Evolutionary conservation across 53 echinoderm and acorn worm genomes (phyloP), one percentile per base, ranked within the genome.

Genomic region (Hippasteria phrygiana): DNA sequence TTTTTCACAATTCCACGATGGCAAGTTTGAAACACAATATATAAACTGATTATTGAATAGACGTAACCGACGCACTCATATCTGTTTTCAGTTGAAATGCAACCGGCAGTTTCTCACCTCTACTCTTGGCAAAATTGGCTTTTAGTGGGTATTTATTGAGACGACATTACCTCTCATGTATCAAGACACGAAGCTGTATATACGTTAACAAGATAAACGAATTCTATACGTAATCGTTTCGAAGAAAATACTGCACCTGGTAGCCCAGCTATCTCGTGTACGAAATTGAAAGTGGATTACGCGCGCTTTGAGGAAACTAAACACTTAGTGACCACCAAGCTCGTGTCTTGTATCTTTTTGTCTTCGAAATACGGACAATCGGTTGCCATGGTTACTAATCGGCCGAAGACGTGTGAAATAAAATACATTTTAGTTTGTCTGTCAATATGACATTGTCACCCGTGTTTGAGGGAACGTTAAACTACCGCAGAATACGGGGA

Each of bases 371-470:
- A 7, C 24, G 41, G 59, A 62, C 10, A 29, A 28, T 26, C 35
- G 12, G 78, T 78, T 78, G 56, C 59, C 78, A 11, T 78, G 36
- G 78, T 27, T 39, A 62, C 78, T 78, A 78, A 78, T 59, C 36
- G 78, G 16, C 37, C 24, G 20, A 59, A 38, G 55, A 72, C 24
- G 43, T 59, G 17, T 59, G 7, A 33, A 20, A 14, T 31, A 67
- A 64, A 22, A 22, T 4, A 20, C 4, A 22, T 10, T 56, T 4
- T 56, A 8, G 27, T 38, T 20, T n/a, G 64, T 22, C 13, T 45
- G 46, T 45, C 46, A 45, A 59, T 59, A 22, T 59, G 4, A 26
- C 11, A 74, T 74, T 47, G 46, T 46, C 74, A 47, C 72, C n/a
- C n/a, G n/a, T n/a, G n/a, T n/a, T n/a, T n/a, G n/a, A n/a, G n/a